Percentiles rank a stretch among this genome's conserved stretches.
phyloP scores from a whole-genome alignment of 2,797 vertebrate species.

The Myripristis murdjan region DNA sequence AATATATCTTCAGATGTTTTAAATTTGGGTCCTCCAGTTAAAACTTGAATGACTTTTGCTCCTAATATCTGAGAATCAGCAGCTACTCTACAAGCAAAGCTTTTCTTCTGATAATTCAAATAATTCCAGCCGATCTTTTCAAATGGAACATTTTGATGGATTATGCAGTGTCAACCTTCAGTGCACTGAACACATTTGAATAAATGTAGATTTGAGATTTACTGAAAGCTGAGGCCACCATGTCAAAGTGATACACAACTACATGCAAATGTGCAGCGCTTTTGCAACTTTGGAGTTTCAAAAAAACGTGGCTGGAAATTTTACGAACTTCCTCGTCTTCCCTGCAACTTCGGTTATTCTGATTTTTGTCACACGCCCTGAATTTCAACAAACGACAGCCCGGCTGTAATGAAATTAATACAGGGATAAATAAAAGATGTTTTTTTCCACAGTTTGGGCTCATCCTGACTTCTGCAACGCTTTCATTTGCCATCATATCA shows the following conservation, averaged over 20 bases:
- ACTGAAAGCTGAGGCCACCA: conserved; percentile 75
- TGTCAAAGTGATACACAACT: conserved; percentile 80
- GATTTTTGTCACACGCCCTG: conserved; percentile 39
- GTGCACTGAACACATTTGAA: conserved; percentile 73
- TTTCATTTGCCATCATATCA: conserved; percentile 55
- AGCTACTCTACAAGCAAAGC: conserved; percentile 49
- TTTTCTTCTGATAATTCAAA: conserved; percentile 75
- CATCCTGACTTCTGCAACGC: conserved; percentile 33
- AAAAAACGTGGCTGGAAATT: conserved; percentile 37
- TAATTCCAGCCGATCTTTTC: conserved; percentile 67
- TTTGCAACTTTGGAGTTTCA: conserved; percentile 41
- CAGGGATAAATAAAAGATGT: conserved; percentile 36
- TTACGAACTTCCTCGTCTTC: conserved; percentile 39
- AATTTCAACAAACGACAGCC: conserved; percentile 1
- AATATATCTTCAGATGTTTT: conserved; percentile 33
- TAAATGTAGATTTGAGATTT: conserved; percentile 82
- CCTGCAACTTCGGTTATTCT: conserved; percentile 45
- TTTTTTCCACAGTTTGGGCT: conserved; percentile 28
- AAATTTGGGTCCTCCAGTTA: conserved; percentile 28
- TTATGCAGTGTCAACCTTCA: conserved; percentile 79
- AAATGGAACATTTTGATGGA: conserved; percentile 80
- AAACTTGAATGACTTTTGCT: conserved; percentile 47
- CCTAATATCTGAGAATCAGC: conserved; percentile 34
- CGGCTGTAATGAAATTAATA: conserved; percentile 57
- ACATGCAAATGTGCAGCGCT: conserved; percentile 71